phyloP scores from a whole-genome alignment of 2,888 invertebrate species.

The Cantharis flavilabris region DNA sequence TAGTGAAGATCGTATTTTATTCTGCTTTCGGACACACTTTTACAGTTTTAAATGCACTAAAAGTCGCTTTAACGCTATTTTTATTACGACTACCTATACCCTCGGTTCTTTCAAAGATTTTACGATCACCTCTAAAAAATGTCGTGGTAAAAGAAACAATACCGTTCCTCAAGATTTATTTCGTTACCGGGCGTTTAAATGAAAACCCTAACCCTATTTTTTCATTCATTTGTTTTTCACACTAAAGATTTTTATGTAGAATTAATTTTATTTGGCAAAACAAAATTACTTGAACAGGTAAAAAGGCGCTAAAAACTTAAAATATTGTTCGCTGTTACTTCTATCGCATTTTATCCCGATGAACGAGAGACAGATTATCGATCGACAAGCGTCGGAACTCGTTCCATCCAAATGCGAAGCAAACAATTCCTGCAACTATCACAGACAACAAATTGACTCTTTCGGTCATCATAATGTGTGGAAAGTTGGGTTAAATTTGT shows the following conservation, averaged over 20 bases:
- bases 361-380: neutral
- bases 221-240: neutral
- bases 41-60: conserved; percentile 57
- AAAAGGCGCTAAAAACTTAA: neutral
- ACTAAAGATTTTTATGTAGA: neutral
- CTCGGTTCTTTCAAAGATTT: conserved; percentile 40
- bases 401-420: neutral
- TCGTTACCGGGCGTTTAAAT: conserved; percentile 12
- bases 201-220: neutral
- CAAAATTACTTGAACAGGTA: neutral
- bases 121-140: conserved; percentile 34
- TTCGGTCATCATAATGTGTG: conserved; percentile 24
- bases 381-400: neutral
- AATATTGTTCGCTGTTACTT: neutral
- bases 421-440: conserved; percentile 51
- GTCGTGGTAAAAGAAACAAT: conserved; percentile 25
- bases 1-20: conserved; percentile 49
- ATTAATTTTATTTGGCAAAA: neutral
- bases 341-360: neutral
- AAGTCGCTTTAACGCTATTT: conserved; percentile 56
- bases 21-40: conserved; percentile 54
- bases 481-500: conserved; percentile 23
- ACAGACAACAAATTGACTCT: conserved; percentile 47
- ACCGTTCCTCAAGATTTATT: conserved; percentile 23
- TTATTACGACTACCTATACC: conserved; percentile 55